Evolutionary conservation across 2,113 vertebrate genomes (phyloP).

Genomic region (Vombatus ursinus): DNA sequence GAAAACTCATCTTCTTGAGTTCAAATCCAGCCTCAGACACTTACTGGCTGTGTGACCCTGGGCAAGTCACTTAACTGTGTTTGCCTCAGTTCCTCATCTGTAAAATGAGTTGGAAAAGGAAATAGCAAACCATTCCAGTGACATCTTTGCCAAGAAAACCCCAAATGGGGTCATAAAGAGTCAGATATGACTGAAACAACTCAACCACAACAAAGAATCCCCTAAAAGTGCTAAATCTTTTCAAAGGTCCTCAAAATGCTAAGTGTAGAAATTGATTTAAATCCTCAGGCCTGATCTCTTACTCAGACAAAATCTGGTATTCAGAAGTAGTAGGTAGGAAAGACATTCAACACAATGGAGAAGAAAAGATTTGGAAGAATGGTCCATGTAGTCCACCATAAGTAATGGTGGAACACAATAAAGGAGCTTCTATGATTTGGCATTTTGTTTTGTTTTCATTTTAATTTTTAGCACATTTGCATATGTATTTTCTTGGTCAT

Average conservation of each 20-base stretch:
- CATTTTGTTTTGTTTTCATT: not conserved
- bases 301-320: not conserved
- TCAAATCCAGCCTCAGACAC: not conserved
- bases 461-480: not conserved
- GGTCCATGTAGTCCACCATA: not conserved
- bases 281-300: not conserved
- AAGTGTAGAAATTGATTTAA: not conserved
- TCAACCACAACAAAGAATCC: not conserved
- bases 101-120: not conserved
- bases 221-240: not conserved
- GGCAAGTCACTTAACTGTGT: too few species aligned
- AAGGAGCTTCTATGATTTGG: not conserved
- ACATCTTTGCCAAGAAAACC: not conserved
- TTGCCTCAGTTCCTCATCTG: not conserved
- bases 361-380: not conserved
- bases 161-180: not conserved
- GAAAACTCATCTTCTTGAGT: not conserved
- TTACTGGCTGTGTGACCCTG: not conserved
- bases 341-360: not conserved
- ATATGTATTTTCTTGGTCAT: not conserved
- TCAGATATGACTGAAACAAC: not conserved
- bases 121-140: not conserved
- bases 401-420: not conserved
- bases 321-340: not conserved
- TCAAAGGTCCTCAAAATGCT: not conserved